Evolutionary conservation across 1,140 invertebrate species (phyloP).

Genomic region (Conus betulinus): DNA sequence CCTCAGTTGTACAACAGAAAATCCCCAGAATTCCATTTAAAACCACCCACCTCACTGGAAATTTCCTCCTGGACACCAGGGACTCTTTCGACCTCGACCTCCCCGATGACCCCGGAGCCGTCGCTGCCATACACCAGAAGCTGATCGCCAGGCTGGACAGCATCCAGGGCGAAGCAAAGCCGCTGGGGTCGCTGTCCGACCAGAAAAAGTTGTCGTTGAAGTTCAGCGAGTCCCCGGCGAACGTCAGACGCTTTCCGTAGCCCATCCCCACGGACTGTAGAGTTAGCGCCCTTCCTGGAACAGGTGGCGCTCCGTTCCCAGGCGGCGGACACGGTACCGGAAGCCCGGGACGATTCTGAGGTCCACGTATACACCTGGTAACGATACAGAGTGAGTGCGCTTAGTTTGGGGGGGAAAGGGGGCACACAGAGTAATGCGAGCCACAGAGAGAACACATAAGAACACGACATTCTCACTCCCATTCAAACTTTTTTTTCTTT

Average conservation of each 20-base stretch:
- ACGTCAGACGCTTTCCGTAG: constrained; percentile 86
- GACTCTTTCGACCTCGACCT: constrained; percentile 51
- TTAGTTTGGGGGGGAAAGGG: constrained; percentile 10
- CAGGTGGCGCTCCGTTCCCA: constrained; percentile 80
- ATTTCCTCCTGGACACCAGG: constrained; percentile 66
- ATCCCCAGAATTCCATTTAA: too few species aligned
- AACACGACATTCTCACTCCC: neutral
- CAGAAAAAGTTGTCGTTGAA: constrained; percentile 83
- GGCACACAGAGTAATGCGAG: constrained; percentile 2
- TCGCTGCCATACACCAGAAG: constrained; percentile 81
- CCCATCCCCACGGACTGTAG: constrained; percentile 84
- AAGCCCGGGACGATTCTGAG: constrained; percentile 85
- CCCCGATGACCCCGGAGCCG: constrained; percentile 79
- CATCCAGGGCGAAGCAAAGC: constrained; percentile 81
- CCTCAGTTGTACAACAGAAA: too few species aligned
- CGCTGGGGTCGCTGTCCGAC: constrained; percentile 86
- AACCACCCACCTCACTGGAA: constrained; percentile 41
- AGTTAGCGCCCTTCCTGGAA: constrained; percentile 81
- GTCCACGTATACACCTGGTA: constrained; percentile 84
- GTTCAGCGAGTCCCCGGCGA: constrained; percentile 81
- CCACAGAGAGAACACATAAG: neutral
- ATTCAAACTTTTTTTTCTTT: neutral
- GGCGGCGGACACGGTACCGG: constrained; percentile 83
- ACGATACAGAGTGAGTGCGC: constrained; percentile 55
- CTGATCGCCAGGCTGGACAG: constrained; percentile 81